phyloP scores from a whole-genome alignment of 2,113 vertebrate genomes.

The Pelecanoides urinatrix region DNA sequence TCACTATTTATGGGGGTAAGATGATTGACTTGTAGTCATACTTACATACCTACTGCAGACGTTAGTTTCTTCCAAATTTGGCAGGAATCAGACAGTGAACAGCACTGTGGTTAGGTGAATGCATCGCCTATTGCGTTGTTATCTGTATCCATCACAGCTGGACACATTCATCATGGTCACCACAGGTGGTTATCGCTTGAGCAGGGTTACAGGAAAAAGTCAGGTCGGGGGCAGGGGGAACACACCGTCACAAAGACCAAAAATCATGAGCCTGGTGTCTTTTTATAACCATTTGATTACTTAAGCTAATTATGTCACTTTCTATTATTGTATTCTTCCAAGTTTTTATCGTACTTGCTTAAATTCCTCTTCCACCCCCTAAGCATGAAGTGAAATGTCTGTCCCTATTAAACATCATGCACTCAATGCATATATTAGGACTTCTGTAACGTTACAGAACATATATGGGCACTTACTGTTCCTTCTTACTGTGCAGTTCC shows the following conservation, averaged over 20 bases:
- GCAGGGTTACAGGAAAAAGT: too few relatives aligned
- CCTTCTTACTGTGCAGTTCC: background rate
- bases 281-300: background rate
- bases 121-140: too few relatives aligned
- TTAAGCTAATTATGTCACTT: background rate
- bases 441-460: background rate
- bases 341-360: background rate
- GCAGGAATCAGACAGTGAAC: too few relatives aligned
- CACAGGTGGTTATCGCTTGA: too few relatives aligned
- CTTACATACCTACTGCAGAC: too few relatives aligned
- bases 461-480: background rate
- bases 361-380: background rate
- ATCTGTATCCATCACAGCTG: too few relatives aligned
- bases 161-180: too few relatives aligned
- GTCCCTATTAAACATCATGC: background rate
- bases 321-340: background rate
- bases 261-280: background rate
- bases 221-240: too few relatives aligned
- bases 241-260: background rate
- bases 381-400: background rate
- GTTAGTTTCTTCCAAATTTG: too few relatives aligned
- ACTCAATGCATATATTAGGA: background rate
- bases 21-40: too few relatives aligned
- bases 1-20: too few relatives aligned
- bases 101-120: too few relatives aligned